Percentiles rank a stretch among this genome's conserved stretches.
These are phyloP conservation scores for Sebastes diploproa DNA, from an alignment of 2,797 vertebrate species.

Conservation along the genomic window DNA sequence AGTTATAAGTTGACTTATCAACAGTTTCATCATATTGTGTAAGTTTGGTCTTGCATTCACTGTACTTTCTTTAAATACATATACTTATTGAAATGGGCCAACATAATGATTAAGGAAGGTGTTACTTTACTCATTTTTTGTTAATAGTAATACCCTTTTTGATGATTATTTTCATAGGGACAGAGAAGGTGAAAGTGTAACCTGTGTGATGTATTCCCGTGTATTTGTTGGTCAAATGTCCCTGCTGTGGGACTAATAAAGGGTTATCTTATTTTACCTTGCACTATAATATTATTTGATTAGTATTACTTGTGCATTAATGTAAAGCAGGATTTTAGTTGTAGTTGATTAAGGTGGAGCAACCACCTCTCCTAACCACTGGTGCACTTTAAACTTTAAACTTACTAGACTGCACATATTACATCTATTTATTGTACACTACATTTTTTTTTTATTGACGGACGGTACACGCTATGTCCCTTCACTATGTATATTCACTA, in stretches of 20 bases:
- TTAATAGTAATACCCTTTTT: not conserved
- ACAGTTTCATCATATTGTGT: not conserved
- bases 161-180: not conserved
- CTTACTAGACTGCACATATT: too few species aligned
- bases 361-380: too few species aligned
- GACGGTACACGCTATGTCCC: too few species aligned
- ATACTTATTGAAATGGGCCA: not conserved
- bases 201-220: not conserved
- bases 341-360: not conserved
- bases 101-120: not conserved
- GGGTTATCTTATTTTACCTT: too few species aligned
- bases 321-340: not conserved
- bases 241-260: too few species aligned
- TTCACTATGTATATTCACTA: too few species aligned
- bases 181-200: not conserved
- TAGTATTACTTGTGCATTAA: not conserved
- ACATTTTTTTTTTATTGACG: too few species aligned
- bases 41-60: not conserved
- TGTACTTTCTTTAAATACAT: not conserved
- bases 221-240: not conserved
- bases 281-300: not conserved
- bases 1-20: not conserved
- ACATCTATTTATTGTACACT: too few species aligned
- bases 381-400: too few species aligned
- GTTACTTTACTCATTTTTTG: too few species aligned